Percentiles rank a stretch among this genome's conserved stretches.
phyloP scores from a whole-genome alignment of 2,113 vertebrate genomes.

The Tragelaphus imberbis region DNA sequence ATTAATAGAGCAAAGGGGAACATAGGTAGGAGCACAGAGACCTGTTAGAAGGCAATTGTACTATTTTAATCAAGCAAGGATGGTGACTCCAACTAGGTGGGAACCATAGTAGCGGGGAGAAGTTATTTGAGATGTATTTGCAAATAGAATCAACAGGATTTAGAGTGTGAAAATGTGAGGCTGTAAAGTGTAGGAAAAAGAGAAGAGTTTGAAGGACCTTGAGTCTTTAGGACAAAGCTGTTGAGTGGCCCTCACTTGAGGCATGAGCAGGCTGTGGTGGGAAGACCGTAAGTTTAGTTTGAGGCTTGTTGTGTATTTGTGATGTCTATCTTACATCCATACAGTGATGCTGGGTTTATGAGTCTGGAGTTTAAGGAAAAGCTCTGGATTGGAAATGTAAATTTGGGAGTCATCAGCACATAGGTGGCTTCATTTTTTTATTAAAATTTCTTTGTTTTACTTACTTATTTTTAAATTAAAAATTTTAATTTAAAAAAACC shows the following conservation, averaged over 20 bases:
- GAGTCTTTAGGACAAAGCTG: background rate
- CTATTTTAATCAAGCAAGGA: no score
- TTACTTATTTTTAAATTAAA: background rate
- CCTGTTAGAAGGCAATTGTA: background rate
- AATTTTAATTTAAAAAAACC: background rate
- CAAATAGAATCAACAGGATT: background rate
- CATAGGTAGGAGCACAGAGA: background rate
- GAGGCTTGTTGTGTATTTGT: rapidly evolving
- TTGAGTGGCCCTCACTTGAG: background rate
- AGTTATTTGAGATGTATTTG: background rate
- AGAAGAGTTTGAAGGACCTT: background rate
- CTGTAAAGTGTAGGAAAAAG: background rate
- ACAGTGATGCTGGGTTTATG: background rate
- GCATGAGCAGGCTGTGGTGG: background rate
- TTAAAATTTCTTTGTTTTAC: background rate
- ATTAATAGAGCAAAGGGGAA: background rate
- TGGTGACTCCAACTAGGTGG: background rate
- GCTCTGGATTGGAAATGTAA: background rate
- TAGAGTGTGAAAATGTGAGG: background rate
- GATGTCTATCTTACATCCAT: background rate
- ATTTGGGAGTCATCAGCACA: background rate
- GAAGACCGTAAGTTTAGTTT: background rate
- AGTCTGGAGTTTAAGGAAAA: background rate
- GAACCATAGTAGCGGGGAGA: background rate
- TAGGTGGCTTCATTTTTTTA: background rate